Conservation (phyloP, 2,797 vertebrate genomes). For the Natrix natrix region DNA sequence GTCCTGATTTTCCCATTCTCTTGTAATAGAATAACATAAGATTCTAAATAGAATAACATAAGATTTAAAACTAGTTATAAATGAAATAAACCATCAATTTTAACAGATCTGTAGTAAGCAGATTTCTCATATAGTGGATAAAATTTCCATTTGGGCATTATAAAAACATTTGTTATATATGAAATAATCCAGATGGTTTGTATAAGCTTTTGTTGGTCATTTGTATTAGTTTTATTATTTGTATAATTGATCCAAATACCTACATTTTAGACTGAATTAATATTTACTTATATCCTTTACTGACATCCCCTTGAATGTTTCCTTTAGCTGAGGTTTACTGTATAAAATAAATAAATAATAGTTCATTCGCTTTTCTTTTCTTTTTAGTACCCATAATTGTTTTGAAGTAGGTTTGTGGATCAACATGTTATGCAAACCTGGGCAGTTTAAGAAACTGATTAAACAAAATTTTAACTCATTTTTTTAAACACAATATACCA, state of each 20-base stretch:
- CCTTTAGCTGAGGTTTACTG: not conserved
- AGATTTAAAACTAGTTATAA: not conserved
- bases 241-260: not conserved
- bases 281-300: not conserved
- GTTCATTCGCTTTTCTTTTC: not conserved
- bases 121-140: not conserved
- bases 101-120: not conserved
- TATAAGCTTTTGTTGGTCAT: not conserved
- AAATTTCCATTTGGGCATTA: not conserved
- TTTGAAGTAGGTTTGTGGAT: not conserved
- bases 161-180: not conserved
- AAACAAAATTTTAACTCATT: not conserved
- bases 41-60: too few relatives aligned
- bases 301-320: not conserved
- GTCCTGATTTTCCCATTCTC: not conserved
- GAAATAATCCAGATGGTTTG: not conserved
- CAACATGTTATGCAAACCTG: not conserved
- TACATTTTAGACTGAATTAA: not conserved
- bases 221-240: not conserved
- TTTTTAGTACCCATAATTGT: not conserved
- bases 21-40: not conserved
- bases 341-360: not conserved
- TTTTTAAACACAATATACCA: not conserved
- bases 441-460: not conserved
- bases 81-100: not conserved